Percentiles rank a stretch among this genome's conserved stretches.
phyloP scores from a whole-genome alignment of 2,797 vertebrate genomes.

The Loris lydekkerianus region DNA sequence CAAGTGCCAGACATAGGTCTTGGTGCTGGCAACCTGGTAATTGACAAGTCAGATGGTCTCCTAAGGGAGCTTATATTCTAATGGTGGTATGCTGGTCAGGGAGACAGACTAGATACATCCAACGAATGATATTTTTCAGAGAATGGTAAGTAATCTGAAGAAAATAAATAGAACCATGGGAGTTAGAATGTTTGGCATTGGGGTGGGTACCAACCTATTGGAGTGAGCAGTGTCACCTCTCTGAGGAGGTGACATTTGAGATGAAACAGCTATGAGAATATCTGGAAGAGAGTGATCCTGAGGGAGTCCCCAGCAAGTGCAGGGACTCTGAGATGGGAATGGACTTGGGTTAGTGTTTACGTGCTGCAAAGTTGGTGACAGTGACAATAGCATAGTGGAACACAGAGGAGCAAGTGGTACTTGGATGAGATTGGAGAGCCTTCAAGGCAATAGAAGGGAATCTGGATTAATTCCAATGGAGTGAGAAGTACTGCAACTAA shows the following conservation, averaged over 20 bases:
- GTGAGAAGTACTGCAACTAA: constrained; percentile 17
- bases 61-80: background rate
- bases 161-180: constrained; percentile 34
- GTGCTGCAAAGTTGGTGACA: background rate
- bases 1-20: background rate
- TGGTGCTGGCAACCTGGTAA: background rate
- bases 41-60: background rate
- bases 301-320: background rate
- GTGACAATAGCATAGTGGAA: background rate
- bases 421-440: background rate
- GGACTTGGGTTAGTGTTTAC: background rate
- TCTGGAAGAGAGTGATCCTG: background rate
- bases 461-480: constrained; percentile 21
- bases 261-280: background rate
- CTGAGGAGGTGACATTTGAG: background rate
- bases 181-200: background rate
- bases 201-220: background rate
- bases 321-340: background rate
- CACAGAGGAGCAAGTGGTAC: background rate
- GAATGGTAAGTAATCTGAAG: constrained; percentile 19
- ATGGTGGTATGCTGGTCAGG: background rate
- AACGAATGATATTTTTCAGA: constrained; percentile 47
- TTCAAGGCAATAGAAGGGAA: background rate
- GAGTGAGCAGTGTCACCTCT: background rate
- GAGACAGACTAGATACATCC: background rate